These are phyloP conservation scores for Florisuga fusca DNA, from an alignment of 2,797 vertebrate genomes.

Conservation along the genomic window DNA sequence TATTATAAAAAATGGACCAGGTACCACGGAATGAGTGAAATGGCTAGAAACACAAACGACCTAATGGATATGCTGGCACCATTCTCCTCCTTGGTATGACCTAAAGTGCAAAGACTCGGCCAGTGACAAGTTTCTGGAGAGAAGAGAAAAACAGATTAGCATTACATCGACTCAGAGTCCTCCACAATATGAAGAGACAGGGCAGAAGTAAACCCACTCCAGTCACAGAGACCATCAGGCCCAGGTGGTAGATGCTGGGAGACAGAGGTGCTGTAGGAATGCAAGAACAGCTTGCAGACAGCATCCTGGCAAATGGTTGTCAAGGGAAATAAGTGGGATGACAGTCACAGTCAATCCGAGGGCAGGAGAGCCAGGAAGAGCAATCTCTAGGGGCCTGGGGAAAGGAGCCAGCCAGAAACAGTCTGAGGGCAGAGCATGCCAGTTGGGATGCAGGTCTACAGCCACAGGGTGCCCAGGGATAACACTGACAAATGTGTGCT, in stretches of 20 bases:
- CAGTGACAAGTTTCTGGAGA: not conserved
- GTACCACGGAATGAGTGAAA: not conserved
- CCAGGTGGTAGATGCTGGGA: not conserved
- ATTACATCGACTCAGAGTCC: not conserved
- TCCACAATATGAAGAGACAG: not conserved
- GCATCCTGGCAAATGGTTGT: not conserved
- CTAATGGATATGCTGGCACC: not conserved
- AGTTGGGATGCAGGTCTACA: not conserved
- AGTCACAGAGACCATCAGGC: not conserved
- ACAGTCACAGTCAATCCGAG: not conserved
- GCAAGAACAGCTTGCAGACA: not conserved
- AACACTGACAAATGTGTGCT: not conserved
- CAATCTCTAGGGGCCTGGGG: not conserved
- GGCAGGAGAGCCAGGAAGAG: not conserved
- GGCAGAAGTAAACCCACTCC: not conserved
- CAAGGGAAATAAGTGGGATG: not conserved
- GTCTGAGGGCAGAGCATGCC: not conserved
- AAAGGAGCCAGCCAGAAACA: not conserved
- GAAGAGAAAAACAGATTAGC: not conserved
- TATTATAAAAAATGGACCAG: not conserved
- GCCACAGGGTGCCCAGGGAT: not conserved
- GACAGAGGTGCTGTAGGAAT: not conserved
- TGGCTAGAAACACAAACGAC: not conserved
- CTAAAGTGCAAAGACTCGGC: not conserved
- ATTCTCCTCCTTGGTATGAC: not conserved